These are phyloP conservation scores for Sabellastarte sp. DNA, from an alignment of 2,888 invertebrate genomes.

Conservation along the genomic window DNA sequence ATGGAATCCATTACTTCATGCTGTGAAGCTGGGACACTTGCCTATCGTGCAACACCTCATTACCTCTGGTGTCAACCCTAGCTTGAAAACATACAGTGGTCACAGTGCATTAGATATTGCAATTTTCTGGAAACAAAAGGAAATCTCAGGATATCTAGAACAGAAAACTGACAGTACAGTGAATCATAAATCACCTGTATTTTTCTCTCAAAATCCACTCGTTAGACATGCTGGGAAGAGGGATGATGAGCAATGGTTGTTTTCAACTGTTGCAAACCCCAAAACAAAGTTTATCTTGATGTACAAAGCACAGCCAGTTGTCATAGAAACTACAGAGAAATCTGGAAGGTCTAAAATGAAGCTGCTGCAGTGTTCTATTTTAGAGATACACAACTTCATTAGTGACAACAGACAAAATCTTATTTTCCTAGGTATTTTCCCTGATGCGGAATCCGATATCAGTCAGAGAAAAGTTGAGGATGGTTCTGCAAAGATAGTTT, in stretches of 20 bases:
- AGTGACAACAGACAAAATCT: neutral
- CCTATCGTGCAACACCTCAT: neutral
- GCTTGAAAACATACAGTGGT: neutral
- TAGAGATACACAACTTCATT: neutral
- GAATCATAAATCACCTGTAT: neutral
- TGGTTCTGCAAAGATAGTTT: too few relatives aligned
- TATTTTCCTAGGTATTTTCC: neutral
- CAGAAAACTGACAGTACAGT: neutral
- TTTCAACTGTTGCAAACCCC: neutral
- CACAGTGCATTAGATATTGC: neutral
- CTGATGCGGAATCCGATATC: too few relatives aligned
- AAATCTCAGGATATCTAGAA: neutral
- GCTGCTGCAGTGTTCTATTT: neutral
- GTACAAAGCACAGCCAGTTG: neutral
- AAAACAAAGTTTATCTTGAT: neutral
- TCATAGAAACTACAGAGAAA: neutral
- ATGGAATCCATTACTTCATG: neutral
- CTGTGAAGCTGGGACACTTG: neutral
- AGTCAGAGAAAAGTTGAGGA: too few relatives aligned
- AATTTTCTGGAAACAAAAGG: neutral
- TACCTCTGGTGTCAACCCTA: neutral
- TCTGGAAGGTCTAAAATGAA: neutral
- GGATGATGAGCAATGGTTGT: neutral
- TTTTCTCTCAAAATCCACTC: neutral
- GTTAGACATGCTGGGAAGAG: neutral